Conservation (phyloP, 2,113 vertebrate genomes). For the Scytalopus superciliaris region DNA sequence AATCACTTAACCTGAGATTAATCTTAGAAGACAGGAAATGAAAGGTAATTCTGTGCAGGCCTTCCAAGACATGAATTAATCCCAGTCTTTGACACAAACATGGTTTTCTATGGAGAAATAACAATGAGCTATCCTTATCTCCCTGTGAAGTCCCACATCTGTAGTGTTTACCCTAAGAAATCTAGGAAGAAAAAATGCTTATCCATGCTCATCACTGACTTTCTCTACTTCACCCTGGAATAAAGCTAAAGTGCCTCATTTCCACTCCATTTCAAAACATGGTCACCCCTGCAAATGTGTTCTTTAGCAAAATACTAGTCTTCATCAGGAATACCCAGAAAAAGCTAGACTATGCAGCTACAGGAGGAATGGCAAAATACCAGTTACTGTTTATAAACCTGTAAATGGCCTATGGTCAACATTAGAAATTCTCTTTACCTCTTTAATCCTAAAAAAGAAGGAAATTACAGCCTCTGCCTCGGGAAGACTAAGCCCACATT, state of each 20-base stretch:
- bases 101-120: not conserved
- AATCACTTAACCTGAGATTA: constrained; percentile 47
- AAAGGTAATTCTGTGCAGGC: constrained; percentile 14
- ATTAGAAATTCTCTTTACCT: not conserved
- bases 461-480: not conserved
- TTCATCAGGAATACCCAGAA: not conserved
- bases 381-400: not conserved
- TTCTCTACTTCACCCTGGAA: constrained; percentile 1
- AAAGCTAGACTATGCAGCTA: not conserved
- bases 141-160: not conserved
- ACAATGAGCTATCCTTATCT: constrained; percentile 12
- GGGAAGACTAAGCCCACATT: not conserved
- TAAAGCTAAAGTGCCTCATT: not conserved
- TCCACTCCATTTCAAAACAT: not conserved
- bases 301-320: not conserved
- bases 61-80: constrained; percentile 40
- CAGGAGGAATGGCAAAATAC: not conserved
- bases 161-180: not conserved
- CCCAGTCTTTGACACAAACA: constrained; percentile 31
- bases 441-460: not conserved
- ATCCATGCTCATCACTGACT: not conserved
- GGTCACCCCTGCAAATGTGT: fast-evolving
- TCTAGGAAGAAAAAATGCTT: not conserved
- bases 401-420: not conserved
- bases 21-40: constrained; percentile 38